These are phyloP conservation scores for Heterohyrax brucei DNA, from an alignment of 2,797 vertebrate species.

Conservation along the genomic window DNA sequence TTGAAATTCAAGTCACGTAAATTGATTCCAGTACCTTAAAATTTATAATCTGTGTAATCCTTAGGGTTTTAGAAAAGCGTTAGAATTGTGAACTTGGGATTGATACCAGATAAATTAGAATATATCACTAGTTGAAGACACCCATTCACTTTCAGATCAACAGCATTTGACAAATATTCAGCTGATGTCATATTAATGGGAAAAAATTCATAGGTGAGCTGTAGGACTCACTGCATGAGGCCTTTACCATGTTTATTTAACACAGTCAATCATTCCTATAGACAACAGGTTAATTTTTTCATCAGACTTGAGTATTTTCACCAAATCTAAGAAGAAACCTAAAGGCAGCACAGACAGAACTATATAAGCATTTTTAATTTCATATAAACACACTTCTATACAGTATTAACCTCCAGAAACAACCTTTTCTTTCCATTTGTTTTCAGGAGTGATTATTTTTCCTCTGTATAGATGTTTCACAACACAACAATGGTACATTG, in stretches of 20 bases:
- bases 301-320: constrained; percentile 37
- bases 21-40: neutral
- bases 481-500: neutral
- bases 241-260: constrained; percentile 47
- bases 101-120: neutral
- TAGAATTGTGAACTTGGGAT: neutral
- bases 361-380: neutral
- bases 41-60: neutral
- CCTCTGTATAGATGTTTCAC: constrained; percentile 17
- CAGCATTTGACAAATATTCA: neutral
- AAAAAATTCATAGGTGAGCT: neutral
- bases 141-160: constrained; percentile 13
- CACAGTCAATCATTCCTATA: neutral
- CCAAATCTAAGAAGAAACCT: neutral
- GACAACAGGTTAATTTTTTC: constrained; percentile 4
- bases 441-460: neutral
- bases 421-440: neutral
- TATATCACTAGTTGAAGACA: neutral
- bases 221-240: constrained; percentile 39
- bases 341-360: neutral
- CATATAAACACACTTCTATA: neutral
- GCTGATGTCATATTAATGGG: neutral
- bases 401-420: neutral
- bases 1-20: neutral
- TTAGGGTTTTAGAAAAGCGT: constrained; percentile 17